Evolutionary conservation across 2,113 vertebrate species (phyloP).

Genomic region (Procavia capensis): DNA sequence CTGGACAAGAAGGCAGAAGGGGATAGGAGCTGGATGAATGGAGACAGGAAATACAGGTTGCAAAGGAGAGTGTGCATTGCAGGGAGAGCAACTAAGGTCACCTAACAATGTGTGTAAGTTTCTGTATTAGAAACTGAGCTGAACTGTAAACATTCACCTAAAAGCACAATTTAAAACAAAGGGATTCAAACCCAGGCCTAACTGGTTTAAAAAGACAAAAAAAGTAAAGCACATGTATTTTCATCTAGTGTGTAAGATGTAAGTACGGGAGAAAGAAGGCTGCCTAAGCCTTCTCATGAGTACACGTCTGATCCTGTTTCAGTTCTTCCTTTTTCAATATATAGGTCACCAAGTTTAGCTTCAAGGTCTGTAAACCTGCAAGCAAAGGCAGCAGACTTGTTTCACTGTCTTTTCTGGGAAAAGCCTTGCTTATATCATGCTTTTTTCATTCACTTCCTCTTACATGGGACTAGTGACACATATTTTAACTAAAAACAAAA

Average conservation of each 20-base stretch:
- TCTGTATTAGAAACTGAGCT: too few species aligned
- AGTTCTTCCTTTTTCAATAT: slow-evolving; percentile 38
- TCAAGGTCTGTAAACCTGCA: slow-evolving; percentile 3
- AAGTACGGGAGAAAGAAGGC: neutral
- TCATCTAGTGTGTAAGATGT: neutral
- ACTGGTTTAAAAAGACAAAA: neutral
- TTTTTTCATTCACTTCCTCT: slow-evolving; percentile 58
- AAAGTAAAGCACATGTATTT: neutral
- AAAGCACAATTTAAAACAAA: too few species aligned
- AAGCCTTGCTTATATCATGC: slow-evolving; percentile 49
- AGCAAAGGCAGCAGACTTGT: slow-evolving; percentile 45
- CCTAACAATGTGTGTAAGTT: too few species aligned
- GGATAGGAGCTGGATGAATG: too few species aligned
- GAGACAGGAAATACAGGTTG: too few species aligned
- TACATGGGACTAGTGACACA: slow-evolving; percentile 58
- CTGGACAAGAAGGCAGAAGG: too few species aligned
- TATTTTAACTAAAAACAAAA: slow-evolving; percentile 61
- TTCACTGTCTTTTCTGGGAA: slow-evolving; percentile 63
- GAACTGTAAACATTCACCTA: too few species aligned
- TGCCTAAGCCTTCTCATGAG: neutral
- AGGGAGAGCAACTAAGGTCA: too few species aligned
- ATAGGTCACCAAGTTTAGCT: neutral
- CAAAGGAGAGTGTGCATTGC: too few species aligned
- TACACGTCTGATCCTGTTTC: neutral
- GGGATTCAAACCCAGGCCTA: slow-evolving; percentile 22